phyloP scores from a whole-genome alignment of 2,888 invertebrate genomes.

The Lithodes maja region DNA sequence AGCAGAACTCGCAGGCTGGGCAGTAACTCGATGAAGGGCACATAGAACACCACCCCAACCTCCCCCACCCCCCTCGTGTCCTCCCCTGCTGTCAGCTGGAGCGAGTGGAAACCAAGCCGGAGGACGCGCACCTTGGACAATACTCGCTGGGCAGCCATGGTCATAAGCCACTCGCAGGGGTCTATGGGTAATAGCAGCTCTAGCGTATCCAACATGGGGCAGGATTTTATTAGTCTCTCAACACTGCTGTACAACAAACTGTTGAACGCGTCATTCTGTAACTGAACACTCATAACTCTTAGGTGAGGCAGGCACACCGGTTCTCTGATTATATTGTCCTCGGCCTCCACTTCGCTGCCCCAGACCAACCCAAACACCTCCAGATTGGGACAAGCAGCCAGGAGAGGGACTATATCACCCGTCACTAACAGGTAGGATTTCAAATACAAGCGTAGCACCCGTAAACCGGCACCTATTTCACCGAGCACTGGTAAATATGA shows the following conservation, averaged over 20 bases:
- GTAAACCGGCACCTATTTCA: constrained; percentile 22
- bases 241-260: constrained; percentile 19
- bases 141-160: constrained; percentile 31
- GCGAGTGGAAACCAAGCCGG: constrained; percentile 33
- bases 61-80: background rate
- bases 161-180: constrained; percentile 57
- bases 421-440: constrained; percentile 1
- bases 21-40: constrained; percentile 46
- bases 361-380: constrained; percentile 16
- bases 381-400: constrained; percentile 40
- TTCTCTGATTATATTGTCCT: background rate
- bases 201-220: constrained; percentile 30
- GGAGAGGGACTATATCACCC: constrained; percentile 20
- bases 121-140: constrained; percentile 25
- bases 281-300: constrained; percentile 30
- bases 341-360: background rate
- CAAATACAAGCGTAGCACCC: constrained; percentile 41
- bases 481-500: constrained; percentile 36
- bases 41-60: constrained; percentile 46
- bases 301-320: constrained; percentile 3
- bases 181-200: constrained; percentile 40
- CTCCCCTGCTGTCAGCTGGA: background rate
- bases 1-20: constrained; percentile 37
- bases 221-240: constrained; percentile 29
- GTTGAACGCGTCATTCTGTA: background rate